Base-by-base conservation (phyloP, 1,140 invertebrate genomes). In the Procambarus virginalis region DNA sequence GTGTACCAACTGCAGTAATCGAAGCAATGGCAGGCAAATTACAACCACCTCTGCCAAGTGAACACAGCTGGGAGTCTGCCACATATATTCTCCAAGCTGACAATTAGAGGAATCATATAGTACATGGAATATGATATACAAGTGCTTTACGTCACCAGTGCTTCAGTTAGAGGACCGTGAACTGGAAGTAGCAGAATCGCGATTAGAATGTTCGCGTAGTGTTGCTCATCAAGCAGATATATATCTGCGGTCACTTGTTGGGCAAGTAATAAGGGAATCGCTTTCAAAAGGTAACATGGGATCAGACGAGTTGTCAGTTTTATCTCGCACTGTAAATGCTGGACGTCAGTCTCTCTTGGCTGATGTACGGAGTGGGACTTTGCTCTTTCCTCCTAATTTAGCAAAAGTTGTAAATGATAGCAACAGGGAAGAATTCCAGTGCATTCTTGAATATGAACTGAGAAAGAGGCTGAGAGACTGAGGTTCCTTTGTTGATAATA, bases 161-260 rank as follows among this genome's bases (percentile, higher is more conserved):
- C 17, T 64, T 46, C 78, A 78, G 1, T 34, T 88, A 17, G 49
- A 81, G 51, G 68, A 88, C 78, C 78, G 48, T 20, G 78, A 70
- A 0, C 2, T 51, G 14, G 86, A 88, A 48, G 68, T 70, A 22
- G 78, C 77, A 45, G 86, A 80, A 55, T 58, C 86, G 17, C 86
- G 86, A 34, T 55, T 70, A 3, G 20, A 73, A 34, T 88, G 86
- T 60, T 88, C 86, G 4, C 60, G 49, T n/a, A 88, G 78, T 81
- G 86, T 88, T 22, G 86, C 68, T 58, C 86, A 88, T 60, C 86
- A 88, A 55, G 86, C 86, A 45, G 86, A 88, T 46, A 46, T 88
- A 51, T 55, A 55, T 64, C 22, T 88, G 48, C 60, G 86, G 2
- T 45, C 64, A 51, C 45, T 88, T 48, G 86, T 88, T 2, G 68